These are phyloP conservation scores for Hucho hucho DNA, from an alignment of 2,113 vertebrate species.

Conservation along the genomic window DNA sequence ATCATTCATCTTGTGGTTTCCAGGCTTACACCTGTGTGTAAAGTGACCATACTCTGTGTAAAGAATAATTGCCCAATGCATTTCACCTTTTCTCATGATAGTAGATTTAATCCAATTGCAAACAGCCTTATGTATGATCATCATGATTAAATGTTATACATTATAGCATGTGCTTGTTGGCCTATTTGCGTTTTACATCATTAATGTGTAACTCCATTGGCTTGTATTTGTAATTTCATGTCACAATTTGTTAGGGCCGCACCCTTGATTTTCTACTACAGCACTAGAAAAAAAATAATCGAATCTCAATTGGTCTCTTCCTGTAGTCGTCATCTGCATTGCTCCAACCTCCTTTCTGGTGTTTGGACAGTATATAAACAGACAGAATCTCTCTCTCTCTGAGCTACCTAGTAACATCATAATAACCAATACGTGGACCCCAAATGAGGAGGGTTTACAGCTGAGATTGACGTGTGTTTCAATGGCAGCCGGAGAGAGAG, in stretches of 20 bases:
- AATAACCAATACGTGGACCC: constrained; percentile 59
- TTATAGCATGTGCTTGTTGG: neutral
- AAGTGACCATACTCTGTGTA: too few species aligned
- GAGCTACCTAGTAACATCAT: constrained; percentile 72
- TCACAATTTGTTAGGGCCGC: constrained; percentile 53
- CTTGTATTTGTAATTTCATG: neutral
- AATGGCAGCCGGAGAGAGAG: constrained; percentile 39
- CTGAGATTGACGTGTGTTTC: constrained; percentile 53
- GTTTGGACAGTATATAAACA: constrained; percentile 73
- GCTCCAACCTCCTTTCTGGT: constrained; percentile 65
- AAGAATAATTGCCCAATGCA: too few species aligned
- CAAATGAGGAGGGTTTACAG: constrained; percentile 54
- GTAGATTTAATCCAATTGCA: too few species aligned
- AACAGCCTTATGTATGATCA: neutral
- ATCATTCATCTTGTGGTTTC: too few species aligned
- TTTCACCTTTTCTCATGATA: too few species aligned
- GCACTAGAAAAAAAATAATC: constrained; percentile 26
- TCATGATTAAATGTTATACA: neutral
- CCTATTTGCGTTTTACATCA: neutral
- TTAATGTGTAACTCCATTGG: neutral
- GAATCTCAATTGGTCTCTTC: constrained; percentile 65
- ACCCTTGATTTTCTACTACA: constrained; percentile 58
- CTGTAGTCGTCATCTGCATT: constrained; percentile 62
- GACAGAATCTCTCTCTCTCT: constrained; percentile 57
- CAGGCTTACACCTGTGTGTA: too few species aligned